phyloP scores from a whole-genome alignment of 1,140 invertebrate genomes.

The Bicyclus anynana region DNA sequence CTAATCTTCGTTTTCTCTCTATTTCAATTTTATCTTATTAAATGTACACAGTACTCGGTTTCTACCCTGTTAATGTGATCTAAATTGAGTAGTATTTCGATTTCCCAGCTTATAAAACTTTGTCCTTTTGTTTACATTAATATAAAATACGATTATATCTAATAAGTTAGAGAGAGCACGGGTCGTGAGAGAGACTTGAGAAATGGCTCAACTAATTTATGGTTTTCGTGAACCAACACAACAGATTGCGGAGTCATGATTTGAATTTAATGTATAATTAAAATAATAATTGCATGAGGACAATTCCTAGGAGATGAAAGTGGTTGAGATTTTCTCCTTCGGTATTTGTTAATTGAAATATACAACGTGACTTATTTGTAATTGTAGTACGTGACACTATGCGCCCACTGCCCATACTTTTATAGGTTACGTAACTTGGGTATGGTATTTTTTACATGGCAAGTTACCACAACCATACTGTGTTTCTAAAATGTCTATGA shows the following conservation, averaged over 20 bases:
- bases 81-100: background rate
- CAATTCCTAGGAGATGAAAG: background rate
- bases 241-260: slow-evolving; percentile 9
- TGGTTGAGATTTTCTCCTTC: background rate
- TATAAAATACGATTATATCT: slow-evolving; percentile 7
- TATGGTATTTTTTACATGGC: no score
- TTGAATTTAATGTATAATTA: slow-evolving; percentile 9
- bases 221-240: slow-evolving; percentile 7
- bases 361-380: background rate
- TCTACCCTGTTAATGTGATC: no score
- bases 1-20: no score
- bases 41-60: no score
- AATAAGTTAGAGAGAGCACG: slow-evolving; percentile 6
- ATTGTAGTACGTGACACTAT: no score
- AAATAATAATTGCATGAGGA: slow-evolving; percentile 9
- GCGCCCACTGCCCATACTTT: no score
- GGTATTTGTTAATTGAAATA: background rate
- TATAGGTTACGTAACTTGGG: no score
- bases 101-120: background rate
- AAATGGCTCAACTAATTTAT: slow-evolving; percentile 8
- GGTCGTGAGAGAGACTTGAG: slow-evolving; percentile 7
- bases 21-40: no score
- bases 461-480: no score
- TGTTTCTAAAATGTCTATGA: no score
- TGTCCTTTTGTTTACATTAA: slow-evolving; percentile 2